Base-by-base conservation (phyloP, 2,888 invertebrate genomes). In the Lepidocyrtinus sp. region DNA sequence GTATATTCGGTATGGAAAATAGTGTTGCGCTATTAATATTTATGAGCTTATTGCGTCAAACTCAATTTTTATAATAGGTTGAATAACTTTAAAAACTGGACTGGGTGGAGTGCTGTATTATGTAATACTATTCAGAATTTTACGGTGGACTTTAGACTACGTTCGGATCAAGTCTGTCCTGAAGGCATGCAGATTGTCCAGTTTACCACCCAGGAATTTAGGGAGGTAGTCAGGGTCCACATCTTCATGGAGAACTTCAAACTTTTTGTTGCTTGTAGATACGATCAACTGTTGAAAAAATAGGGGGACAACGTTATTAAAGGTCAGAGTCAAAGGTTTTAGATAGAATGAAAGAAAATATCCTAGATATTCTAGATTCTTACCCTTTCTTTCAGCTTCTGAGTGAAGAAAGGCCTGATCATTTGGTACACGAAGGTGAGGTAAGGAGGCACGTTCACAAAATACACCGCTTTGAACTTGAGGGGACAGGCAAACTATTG, bases 371-470 rank as follows among this genome's bases (percentile, higher is more conserved):
- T n/a, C n/a, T n/a, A n/a, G n/a, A n/a, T n/a, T n/a, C 65, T 67
- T 74, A 74, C 74, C 67, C 74, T 50, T 67, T 74, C 61, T 25
- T 74, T 74, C 15, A 74, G 21, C 27, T 74, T 74, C 22, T 74
- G 64, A 12, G 74, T 26, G n/a, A 74, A 61, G 61, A 74, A 74
- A 7, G 67, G 67, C 27, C 45, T 74, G n/a, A 65, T 59, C 1
- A 74, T 26, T 17, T 27, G 15, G 21, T 67, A 74, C 1, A 67
- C 12, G 21, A 59, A 74, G 0, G 36, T 59, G 1, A 74, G 61
- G 24, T 27, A 59, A 9, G 15, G 17, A 12, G 74, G 74, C 9
- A 67, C 59, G n/a, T 74, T 74, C 0, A 74, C 9, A 26, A 21
- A 74, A 36, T 55, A 67, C 55, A 74, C 17, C 1, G 12, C 74